Percentiles rank a stretch among this genome's conserved stretches.
Evolutionary conservation across 2,888 invertebrate genomes (phyloP).

Genomic region (Oligia fasciuncula): DNA sequence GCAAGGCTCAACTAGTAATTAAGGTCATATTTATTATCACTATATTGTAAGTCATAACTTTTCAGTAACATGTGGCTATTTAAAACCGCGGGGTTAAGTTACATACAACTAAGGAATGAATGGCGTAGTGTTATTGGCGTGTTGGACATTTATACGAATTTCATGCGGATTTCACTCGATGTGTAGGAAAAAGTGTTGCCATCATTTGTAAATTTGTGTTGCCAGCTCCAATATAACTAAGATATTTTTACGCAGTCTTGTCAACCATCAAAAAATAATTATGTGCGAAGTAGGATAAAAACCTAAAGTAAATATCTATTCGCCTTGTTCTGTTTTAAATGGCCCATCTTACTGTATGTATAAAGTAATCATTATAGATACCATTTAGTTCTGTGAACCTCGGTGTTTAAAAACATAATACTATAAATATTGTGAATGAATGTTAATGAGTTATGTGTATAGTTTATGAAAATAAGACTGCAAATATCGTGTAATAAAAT

Average conservation of each 20-base stretch:
- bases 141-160: slow-evolving; percentile 14
- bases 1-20: slow-evolving; percentile 45
- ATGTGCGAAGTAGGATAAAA: slow-evolving; percentile 2
- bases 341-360: slow-evolving; percentile 31
- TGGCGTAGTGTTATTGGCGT: slow-evolving; percentile 19
- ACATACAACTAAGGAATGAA: neutral
- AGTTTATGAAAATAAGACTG: slow-evolving; percentile 63
- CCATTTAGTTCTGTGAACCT: slow-evolving; percentile 58
- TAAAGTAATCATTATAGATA: slow-evolving; percentile 33
- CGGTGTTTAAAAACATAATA: slow-evolving; percentile 52
- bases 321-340: slow-evolving; percentile 32
- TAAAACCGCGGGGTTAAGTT: slow-evolving; percentile 23
- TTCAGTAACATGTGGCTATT: slow-evolving; percentile 32
- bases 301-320: neutral
- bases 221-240: neutral
- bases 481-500: slow-evolving; percentile 58
- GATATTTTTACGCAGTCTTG: neutral
- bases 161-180: neutral
- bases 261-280: neutral
- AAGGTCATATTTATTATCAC: slow-evolving; percentile 50
- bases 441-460: slow-evolving; percentile 55
- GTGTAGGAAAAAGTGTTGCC: neutral
- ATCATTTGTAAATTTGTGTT: slow-evolving; percentile 11
- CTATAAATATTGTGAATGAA: slow-evolving; percentile 55
- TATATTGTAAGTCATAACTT: slow-evolving; percentile 30